Evolutionary conservation across 2,888 invertebrate species (phyloP), one percentile per base, ranked within the genome.

Genomic region (Platynereis dumerilii): DNA sequence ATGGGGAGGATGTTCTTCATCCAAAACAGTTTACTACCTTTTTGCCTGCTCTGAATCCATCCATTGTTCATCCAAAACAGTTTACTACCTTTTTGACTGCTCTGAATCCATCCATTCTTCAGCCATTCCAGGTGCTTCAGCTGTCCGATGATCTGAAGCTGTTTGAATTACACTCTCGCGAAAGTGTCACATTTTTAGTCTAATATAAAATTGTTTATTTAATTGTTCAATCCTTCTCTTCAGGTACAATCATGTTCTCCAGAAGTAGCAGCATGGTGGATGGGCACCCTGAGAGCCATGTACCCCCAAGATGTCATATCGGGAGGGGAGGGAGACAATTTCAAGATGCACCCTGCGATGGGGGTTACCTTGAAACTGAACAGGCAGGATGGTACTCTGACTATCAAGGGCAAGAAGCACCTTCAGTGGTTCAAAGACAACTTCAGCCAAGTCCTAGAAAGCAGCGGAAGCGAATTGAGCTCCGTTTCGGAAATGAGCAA

Each of bases 291-390:
- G 26, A 44, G 66, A 48, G 69, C 67, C 5, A 64, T 65, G n/a
- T 72, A 69, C 62, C 72, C 72, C 24, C 67, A 71, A 60, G 69
- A 70, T 45, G 64, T 67, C 54, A 60, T 42, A 29, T 61, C 64
- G 27, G 66, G 67, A 2, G 17, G 24, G 7, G 55, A 44, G 26
- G 65, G 68, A 17, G 63, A 63, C 27, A 39, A 17, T 34, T 57
- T 70, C 42, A 70, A 70, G 57, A 64, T 69, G 69, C 69, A 67
- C 26, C 70, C 70, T 2, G 66, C 67, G 27, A 53, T 55, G 22
- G 70, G 70, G n/a, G 69, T 70, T 17, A 70, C 70, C 27, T 52
- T 70, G 29, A 65, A 70, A 52, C 54, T 70, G 29, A 67, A 69
- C 60, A 58, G 52, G 12, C 15, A 22, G 15, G 71, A 71, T 54